Percentiles rank a stretch among this genome's conserved stretches.
These are phyloP conservation scores for Aphelinus certus DNA, from an alignment of 1,140 invertebrate species.

Conservation along the genomic window DNA sequence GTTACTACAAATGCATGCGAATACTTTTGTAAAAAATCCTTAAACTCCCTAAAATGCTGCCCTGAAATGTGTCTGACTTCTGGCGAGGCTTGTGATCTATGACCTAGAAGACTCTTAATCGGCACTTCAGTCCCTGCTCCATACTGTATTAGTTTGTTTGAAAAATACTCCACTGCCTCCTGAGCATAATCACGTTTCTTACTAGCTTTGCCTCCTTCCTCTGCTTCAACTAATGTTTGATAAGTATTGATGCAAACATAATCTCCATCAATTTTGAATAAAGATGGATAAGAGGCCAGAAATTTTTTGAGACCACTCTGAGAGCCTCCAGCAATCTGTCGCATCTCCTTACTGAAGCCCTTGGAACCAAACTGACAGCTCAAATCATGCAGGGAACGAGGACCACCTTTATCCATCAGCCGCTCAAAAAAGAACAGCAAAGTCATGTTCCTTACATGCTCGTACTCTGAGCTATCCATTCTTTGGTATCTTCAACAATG, in stretches of 20 bases:
- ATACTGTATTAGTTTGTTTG: slow-evolving; percentile 88
- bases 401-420: slow-evolving; percentile 91
- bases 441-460: slow-evolving; percentile 92
- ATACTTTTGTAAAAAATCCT: slow-evolving; percentile 87
- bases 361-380: slow-evolving; percentile 97
- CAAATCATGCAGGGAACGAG: slow-evolving; percentile 92
- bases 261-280: slow-evolving; percentile 92
- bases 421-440: slow-evolving; percentile 95
- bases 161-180: slow-evolving; percentile 95
- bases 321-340: slow-evolving; percentile 93
- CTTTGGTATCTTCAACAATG: slow-evolving; percentile 37
- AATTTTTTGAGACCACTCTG: slow-evolving; percentile 94
- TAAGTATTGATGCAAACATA: slow-evolving; percentile 89
- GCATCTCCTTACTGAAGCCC: slow-evolving; percentile 95
- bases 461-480: slow-evolving; percentile 94
- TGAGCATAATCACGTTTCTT: slow-evolving; percentile 86
- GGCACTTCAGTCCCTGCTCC: slow-evolving; percentile 90
- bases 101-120: slow-evolving; percentile 91
- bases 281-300: slow-evolving; percentile 87
- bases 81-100: slow-evolving; percentile 92
- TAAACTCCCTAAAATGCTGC: slow-evolving; percentile 93
- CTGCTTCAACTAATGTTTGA: slow-evolving; percentile 67
- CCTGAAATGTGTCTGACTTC: slow-evolving; percentile 95
- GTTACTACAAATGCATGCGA: slow-evolving; percentile 87
- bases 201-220: slow-evolving; percentile 60